Conservation (phyloP, 2,113 vertebrate species). For the Noctilio leporinus region DNA sequence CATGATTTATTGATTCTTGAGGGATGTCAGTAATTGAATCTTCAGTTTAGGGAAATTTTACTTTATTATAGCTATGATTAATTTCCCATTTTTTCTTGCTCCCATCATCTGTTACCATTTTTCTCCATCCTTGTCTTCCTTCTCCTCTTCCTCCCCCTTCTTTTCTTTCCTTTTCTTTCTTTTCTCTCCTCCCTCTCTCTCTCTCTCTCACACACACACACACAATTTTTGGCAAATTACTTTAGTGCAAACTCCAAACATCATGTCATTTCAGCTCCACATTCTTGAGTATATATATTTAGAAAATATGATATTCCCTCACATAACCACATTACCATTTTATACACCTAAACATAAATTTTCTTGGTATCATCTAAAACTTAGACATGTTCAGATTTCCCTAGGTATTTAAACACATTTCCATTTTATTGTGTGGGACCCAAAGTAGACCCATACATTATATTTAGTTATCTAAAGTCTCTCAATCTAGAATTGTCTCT, state of each 20-base stretch:
- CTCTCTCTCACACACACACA: not conserved
- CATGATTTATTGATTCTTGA: not conserved
- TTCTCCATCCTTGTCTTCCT: not conserved
- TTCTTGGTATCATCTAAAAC: not conserved
- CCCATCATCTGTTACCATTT: no score
- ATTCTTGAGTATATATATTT: not conserved
- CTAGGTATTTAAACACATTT: not conserved
- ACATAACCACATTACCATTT: not conserved
- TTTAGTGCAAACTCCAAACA: not conserved
- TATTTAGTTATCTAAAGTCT: not conserved
- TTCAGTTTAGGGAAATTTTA: not conserved
- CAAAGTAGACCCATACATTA: not conserved
- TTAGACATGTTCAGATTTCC: not conserved
- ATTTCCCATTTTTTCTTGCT: not conserved
- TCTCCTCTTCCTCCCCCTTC: not conserved
- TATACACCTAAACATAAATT: not conserved
- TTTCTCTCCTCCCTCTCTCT: not conserved
- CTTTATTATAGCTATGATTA: not conserved
- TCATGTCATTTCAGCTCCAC: not conserved
- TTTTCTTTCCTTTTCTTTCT: not conserved
- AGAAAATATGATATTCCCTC: not conserved
- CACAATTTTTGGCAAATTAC: not conserved
- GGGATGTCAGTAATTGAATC: not conserved
- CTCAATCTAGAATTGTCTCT: not conserved
- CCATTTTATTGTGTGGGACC: not conserved